Percentiles rank a stretch among this genome's conserved stretches.
Evolutionary conservation across 2,113 vertebrate genomes (phyloP).

Genomic region (Campylorhamphus procurvoides): DNA sequence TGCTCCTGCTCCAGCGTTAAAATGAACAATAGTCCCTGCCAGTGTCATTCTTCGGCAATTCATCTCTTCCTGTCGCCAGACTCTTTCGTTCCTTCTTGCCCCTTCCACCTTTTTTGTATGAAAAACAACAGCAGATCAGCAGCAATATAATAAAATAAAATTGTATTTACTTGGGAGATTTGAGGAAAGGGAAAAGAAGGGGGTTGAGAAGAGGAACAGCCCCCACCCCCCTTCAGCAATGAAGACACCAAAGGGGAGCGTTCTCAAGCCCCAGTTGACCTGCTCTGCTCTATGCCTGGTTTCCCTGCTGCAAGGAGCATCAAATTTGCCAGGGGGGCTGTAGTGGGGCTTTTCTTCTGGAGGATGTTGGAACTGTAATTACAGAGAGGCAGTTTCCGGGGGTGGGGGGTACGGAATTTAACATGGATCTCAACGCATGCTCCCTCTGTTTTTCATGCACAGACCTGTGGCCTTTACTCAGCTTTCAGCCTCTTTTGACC

Average conservation of each 20-base stretch:
- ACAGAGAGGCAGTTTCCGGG: slow-evolving; percentile 45
- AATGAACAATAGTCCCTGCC: slow-evolving; percentile 84
- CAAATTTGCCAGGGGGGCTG: slow-evolving; percentile 33
- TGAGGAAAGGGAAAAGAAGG: not conserved
- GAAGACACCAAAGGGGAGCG: slow-evolving; percentile 8
- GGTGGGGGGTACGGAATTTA: not conserved
- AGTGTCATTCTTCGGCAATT: slow-evolving; percentile 76
- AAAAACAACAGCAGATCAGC: slow-evolving; percentile 61
- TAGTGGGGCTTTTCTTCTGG: slow-evolving; percentile 42
- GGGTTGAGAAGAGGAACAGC: not conserved
- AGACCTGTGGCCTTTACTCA: slow-evolving; percentile 21
- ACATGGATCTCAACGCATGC: slow-evolving; percentile 33
- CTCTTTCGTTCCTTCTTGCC: slow-evolving; percentile 65
- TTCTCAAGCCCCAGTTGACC: slow-evolving; percentile 75
- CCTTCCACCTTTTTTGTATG: slow-evolving; percentile 70
- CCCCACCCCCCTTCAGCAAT: not conserved
- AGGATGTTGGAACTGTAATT: slow-evolving; percentile 60
- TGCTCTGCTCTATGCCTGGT: not conserved
- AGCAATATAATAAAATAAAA: slow-evolving; percentile 67
- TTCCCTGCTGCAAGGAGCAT: slow-evolving; percentile 34
- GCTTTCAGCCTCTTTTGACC: not conserved
- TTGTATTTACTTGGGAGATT: slow-evolving; percentile 56
- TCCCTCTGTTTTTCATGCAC: slow-evolving; percentile 14
- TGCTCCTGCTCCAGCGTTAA: slow-evolving; percentile 76
- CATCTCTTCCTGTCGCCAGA: slow-evolving; percentile 67